A percentile compares a stretch with the other conserved stretches of the same genome.
phyloP scores from a whole-genome alignment of 37 sponge, comb jelly and placozoan species.

The Crambe crambe region DNA sequence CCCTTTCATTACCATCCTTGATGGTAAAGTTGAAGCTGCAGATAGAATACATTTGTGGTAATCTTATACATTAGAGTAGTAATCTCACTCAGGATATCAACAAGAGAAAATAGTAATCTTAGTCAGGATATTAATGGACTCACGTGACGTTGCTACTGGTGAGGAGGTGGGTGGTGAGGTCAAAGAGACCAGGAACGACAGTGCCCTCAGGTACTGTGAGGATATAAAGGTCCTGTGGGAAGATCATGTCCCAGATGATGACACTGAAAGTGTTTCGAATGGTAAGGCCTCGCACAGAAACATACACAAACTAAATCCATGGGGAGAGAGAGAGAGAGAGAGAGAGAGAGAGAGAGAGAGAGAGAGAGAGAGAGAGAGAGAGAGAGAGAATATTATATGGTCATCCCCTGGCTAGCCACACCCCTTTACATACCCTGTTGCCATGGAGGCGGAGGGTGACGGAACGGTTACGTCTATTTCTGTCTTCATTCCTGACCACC shows the following conservation, averaged over 20 bases:
- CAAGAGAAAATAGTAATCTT: neutral
- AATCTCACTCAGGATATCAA: neutral
- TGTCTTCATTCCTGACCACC: constrained; percentile 64
- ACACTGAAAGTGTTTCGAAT: constrained; percentile 59
- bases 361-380: neutral
- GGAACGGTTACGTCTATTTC: constrained; percentile 2
- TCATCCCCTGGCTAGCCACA: too few species aligned
- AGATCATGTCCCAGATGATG: constrained; percentile 74
- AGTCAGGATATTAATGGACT: neutral
- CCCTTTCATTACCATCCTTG: constrained; percentile 55
- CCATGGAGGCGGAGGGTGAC: constrained; percentile 9
- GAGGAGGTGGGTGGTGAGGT: constrained; percentile 22
- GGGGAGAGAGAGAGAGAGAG: neutral
- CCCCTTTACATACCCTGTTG: constrained; percentile 2
- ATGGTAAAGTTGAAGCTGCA: constrained; percentile 66
- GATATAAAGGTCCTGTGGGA: constrained; percentile 49
- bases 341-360: neutral
- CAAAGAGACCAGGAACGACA: constrained; percentile 7
- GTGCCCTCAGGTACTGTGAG: constrained; percentile 29
- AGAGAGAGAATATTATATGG: neutral
- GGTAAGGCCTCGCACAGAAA: constrained; percentile 49
- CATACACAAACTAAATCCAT: constrained; percentile 65
- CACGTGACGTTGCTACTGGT: constrained; percentile 48
- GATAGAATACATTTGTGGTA: neutral
- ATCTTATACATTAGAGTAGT: neutral